phyloP scores from a whole-genome alignment of 2,113 vertebrate genomes.

The Anguilla rostrata region DNA sequence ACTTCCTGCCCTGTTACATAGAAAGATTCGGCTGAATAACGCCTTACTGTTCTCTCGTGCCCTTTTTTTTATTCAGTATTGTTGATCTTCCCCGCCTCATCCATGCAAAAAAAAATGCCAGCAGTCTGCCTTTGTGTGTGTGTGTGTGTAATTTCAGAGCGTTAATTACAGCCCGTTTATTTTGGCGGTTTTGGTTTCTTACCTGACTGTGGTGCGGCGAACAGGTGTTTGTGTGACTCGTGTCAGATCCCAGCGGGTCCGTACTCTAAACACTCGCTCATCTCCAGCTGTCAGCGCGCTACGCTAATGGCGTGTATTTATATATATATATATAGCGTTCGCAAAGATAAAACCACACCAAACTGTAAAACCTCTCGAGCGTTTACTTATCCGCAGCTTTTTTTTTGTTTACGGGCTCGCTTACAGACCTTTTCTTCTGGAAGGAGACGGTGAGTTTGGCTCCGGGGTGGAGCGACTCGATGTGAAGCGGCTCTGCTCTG shows the following conservation, averaged over 20 bases:
- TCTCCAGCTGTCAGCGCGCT: background rate
- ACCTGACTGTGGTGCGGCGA: slow-evolving; percentile 57
- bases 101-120: background rate
- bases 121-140: slow-evolving; percentile 33
- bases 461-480: background rate
- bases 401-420: too few species aligned
- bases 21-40: too few species aligned
- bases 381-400: background rate
- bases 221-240: slow-evolving; percentile 61
- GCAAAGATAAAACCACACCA: background rate
- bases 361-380: background rate
- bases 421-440: background rate
- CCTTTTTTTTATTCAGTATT: background rate
- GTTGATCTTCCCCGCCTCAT: background rate
- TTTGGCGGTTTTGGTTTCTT: slow-evolving; percentile 37
- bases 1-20: too few species aligned
- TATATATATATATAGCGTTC: background rate
- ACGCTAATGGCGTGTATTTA: background rate
- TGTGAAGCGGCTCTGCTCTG: background rate
- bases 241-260: slow-evolving; percentile 40
- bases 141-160: slow-evolving; percentile 47
- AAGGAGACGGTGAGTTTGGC: background rate
- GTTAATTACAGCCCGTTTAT: slow-evolving; percentile 53
- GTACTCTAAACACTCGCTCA: background rate
- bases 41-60: too few species aligned